Evolutionary conservation across 1,140 invertebrate genomes (phyloP), one percentile per base, ranked within the genome.

Genomic region (Mamestra configurata): DNA sequence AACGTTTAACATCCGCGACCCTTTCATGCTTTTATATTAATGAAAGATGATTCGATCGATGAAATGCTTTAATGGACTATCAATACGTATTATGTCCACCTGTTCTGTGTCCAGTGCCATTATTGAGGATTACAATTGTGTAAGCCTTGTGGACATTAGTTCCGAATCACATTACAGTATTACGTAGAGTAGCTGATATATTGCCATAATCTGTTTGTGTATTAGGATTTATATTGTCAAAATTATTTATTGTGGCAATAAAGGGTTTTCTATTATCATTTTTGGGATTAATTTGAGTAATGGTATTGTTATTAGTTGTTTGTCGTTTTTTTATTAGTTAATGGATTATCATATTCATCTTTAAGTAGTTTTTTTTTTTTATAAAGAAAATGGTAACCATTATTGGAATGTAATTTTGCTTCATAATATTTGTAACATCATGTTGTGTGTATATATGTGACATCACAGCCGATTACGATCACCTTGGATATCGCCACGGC

Each of bases 21-120:
- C 79, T 83, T 76, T 82, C 81, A 66, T 55, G 72, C 80, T 81
- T 85, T 88, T 87, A 86, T 77, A 82, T 84, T 90, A 90, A 91
- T 89, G 86, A 91, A 83, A 88, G 84, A 79, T 86, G 87, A 87
- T 68, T 77, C 73, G 57, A 64, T 80, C 86, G 84, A 84, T 88
- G 86, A 92, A 90, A 88, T 86, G 77, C 81, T 86, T 88, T 89
- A 89, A 89, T 88, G 86, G 84, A 78, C 72, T 78, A 91, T 91
- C 87, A 88, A 90, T 90, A 87, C 84, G 79, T 82, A 92, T 92
- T 91, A 92, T 79, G 78, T 77, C 81, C 73, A 86, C 53, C 81
- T 84, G 81, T 86, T 80, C 81, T 82, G 82, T 84, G 78, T 82
- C 79, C 80, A 79, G 49, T 78, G 59, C 79, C 79, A 85, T 87